Percentiles rank a stretch among this genome's conserved stretches.
Evolutionary conservation across 2,797 vertebrate genomes (phyloP).

Genomic region (Sciurus carolinensis): DNA sequence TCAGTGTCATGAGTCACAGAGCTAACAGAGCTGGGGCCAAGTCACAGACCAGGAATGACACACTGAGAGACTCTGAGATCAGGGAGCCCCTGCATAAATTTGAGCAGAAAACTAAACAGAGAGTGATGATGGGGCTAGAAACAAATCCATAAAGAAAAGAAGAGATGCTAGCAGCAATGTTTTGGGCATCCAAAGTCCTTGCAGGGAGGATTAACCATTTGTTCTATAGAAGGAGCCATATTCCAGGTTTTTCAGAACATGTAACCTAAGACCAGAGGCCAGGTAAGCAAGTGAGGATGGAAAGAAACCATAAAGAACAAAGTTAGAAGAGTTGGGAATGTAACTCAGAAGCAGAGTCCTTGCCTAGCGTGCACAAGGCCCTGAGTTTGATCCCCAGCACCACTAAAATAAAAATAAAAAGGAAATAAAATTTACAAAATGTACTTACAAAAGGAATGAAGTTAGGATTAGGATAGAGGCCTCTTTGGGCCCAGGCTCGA

Average conservation of each 20-base stretch:
- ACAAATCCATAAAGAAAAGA: not conserved
- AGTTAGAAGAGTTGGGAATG: not conserved
- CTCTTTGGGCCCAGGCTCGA: not conserved
- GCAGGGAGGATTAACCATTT: not conserved
- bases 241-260: not conserved
- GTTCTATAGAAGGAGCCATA: not conserved
- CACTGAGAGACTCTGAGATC: not conserved
- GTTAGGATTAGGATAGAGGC: not conserved
- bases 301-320: not conserved
- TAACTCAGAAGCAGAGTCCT: too few relatives aligned
- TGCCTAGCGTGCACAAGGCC: too few relatives aligned
- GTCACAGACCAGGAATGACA: conserved; percentile 9
- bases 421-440: too few relatives aligned
- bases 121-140: not conserved
- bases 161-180: not conserved
- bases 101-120: not conserved
- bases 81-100: not conserved
- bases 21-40: conserved; percentile 32
- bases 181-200: not conserved
- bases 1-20: conserved; percentile 68
- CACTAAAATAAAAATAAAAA: too few relatives aligned
- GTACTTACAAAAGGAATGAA: not conserved
- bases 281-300: not conserved
- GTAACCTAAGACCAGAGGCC: not conserved
- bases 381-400: too few relatives aligned